A percentile compares a stretch with the other conserved stretches of the same genome.
These are phyloP conservation scores for Sebastes hubbsi DNA, from an alignment of 2,797 vertebrate genomes.

Conservation along the genomic window DNA sequence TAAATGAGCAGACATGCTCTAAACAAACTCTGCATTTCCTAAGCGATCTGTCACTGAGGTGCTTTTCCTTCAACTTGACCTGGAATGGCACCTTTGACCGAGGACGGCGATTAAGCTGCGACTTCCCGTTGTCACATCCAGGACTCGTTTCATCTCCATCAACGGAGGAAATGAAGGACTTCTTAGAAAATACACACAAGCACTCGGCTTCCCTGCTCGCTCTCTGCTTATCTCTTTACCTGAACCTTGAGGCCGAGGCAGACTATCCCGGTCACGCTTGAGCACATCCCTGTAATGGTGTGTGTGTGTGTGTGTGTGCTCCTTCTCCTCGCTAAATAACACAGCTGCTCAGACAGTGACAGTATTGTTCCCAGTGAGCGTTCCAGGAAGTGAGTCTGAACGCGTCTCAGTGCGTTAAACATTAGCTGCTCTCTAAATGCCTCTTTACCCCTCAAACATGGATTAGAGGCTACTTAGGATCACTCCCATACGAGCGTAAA, in stretches of 20 bases:
- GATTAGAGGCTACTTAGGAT: constrained; percentile 64
- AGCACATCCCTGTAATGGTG: background rate
- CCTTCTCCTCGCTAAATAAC: constrained; percentile 25
- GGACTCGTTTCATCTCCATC: constrained; percentile 29
- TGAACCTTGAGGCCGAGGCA: constrained; percentile 19
- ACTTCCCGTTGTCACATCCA: constrained; percentile 35
- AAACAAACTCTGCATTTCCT: background rate
- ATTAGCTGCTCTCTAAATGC: constrained; percentile 60
- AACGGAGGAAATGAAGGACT: constrained; percentile 24
- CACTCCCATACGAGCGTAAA: constrained; percentile 39
- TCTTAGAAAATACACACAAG: background rate
- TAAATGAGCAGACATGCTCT: background rate
- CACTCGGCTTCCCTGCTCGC: background rate
- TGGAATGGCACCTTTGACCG: constrained; percentile 29
- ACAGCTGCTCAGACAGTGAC: constrained; percentile 54
- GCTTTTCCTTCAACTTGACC: constrained; percentile 26
- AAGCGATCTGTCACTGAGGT: background rate
- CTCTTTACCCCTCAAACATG: constrained; percentile 53
- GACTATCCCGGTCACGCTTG: constrained; percentile 5
- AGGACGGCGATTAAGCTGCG: background rate
- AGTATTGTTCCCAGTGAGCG: constrained; percentile 50
- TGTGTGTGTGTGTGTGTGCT: background rate
- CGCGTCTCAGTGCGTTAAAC: constrained; percentile 54
- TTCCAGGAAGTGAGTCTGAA: constrained; percentile 59
- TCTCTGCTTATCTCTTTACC: constrained; percentile 20